phyloP scores from a whole-genome alignment of 2,797 vertebrate species.

The Orientallactaga sibirica region DNA sequence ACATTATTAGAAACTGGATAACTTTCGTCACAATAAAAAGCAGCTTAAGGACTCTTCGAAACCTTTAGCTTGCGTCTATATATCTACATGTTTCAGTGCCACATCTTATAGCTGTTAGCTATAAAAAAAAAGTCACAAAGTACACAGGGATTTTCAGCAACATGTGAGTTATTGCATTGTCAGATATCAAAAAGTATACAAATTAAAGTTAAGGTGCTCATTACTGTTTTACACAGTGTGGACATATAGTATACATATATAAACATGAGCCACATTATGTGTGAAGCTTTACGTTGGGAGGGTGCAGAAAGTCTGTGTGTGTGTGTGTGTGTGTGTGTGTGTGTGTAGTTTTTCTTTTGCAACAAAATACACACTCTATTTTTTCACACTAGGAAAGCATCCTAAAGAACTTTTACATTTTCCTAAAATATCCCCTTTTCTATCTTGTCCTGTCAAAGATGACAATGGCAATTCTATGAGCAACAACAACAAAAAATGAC shows the following conservation, averaged over 20 bases:
- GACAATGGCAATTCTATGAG: background rate
- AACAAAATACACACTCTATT: background rate
- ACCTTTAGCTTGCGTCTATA: constrained; percentile 77
- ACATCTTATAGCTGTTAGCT: background rate
- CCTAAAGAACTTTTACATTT: constrained; percentile 10
- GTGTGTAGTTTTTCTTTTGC: background rate
- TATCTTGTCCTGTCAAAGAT: constrained; percentile 14
- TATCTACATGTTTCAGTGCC: constrained; percentile 4
- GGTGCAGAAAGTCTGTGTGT: background rate
- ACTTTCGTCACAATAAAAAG: constrained; percentile 87
- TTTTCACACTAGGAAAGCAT: background rate
- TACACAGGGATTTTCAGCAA: background rate
- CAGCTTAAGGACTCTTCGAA: constrained; percentile 82
- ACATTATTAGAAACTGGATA: constrained; percentile 89
- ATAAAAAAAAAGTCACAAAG: background rate
- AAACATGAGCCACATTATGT: fast-evolving
- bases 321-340: no score
- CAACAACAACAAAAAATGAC: background rate
- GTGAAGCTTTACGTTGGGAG: background rate
- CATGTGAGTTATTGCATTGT: background rate
- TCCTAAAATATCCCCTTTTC: constrained; percentile 19
- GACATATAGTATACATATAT: background rate
- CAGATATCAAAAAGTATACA: background rate
- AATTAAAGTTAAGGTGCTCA: background rate
- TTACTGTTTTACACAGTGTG: background rate